Evolutionary conservation across 2,113 vertebrate species (phyloP).

Genomic region (Cyprinodon variegatus): DNA sequence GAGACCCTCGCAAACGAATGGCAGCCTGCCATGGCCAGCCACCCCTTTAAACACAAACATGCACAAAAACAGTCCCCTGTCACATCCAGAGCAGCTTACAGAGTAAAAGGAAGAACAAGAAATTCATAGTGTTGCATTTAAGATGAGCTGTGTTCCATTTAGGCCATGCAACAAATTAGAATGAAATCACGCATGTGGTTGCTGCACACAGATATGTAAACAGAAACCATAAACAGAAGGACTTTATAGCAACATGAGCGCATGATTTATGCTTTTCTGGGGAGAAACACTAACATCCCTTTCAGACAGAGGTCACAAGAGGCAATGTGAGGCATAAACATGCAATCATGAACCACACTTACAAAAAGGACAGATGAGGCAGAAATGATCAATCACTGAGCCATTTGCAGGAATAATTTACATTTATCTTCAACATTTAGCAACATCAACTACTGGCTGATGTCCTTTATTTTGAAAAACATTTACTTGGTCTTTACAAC

Average conservation of each 20-base stretch:
- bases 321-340: slow-evolving; percentile 11
- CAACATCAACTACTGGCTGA: not conserved
- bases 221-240: not conserved
- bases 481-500: too few species aligned
- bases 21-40: slow-evolving; percentile 98
- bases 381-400: not conserved
- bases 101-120: not conserved
- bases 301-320: slow-evolving; percentile 13
- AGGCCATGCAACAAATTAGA: not conserved
- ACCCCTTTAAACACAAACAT: slow-evolving; percentile 75
- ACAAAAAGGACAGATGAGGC: not conserved
- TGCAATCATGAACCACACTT: not conserved
- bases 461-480: not conserved
- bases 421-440: not conserved
- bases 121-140: not conserved
- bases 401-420: not conserved
- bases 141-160: not conserved
- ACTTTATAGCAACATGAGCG: not conserved
- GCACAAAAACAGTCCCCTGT: not conserved
- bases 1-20: slow-evolving; percentile 87
- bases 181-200: not conserved
- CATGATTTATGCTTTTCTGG: not conserved
- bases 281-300: slow-evolving; percentile 4
- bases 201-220: not conserved
- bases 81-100: not conserved